Conservation (phyloP, 1,140 invertebrate genomes). For the Cydia splendana region DNA sequence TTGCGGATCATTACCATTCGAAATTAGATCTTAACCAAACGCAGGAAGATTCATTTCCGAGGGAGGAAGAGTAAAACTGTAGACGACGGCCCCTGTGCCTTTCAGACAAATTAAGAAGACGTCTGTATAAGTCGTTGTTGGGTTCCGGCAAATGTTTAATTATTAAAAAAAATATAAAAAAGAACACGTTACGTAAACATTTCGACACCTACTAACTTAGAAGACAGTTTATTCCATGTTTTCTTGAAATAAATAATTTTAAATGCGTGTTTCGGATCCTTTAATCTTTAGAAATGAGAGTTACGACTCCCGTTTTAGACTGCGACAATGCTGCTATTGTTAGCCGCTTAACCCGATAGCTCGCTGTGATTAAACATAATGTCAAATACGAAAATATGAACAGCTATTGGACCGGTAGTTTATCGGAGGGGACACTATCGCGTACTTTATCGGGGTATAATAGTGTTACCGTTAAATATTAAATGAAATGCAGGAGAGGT, state of each 20-base stretch:
- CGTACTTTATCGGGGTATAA: conserved; percentile 28
- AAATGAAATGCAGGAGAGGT: conserved; percentile 42
- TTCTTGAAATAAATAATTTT: conserved; percentile 15
- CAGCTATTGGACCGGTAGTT: conserved; percentile 33
- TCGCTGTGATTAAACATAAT: conserved; percentile 32
- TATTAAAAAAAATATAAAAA: neutral
- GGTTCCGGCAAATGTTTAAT: conserved; percentile 47
- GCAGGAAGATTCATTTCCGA: conserved; percentile 39
- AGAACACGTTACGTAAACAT: conserved; percentile 26
- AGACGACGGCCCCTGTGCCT: conserved; percentile 37
- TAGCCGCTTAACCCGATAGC: conserved; percentile 29
- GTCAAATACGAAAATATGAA: conserved; percentile 30
- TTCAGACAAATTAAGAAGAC: conserved; percentile 53
- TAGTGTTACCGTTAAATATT: conserved; percentile 37
- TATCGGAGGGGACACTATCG: conserved; percentile 42
- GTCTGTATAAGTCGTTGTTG: conserved; percentile 54
- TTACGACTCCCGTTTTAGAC: conserved; percentile 31
- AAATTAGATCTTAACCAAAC: conserved; percentile 43
- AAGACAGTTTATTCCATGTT: conserved; percentile 23
- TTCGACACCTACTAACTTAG: conserved; percentile 10
- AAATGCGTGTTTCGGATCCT: conserved; percentile 28
- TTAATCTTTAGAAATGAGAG: conserved; percentile 25
- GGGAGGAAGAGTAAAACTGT: neutral
- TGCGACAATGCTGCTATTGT: conserved; percentile 31
- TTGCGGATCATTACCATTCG: conserved; percentile 36